Base-by-base conservation (phyloP, 2,888 invertebrate genomes). In the Caenorhabditis sp. region DNA sequence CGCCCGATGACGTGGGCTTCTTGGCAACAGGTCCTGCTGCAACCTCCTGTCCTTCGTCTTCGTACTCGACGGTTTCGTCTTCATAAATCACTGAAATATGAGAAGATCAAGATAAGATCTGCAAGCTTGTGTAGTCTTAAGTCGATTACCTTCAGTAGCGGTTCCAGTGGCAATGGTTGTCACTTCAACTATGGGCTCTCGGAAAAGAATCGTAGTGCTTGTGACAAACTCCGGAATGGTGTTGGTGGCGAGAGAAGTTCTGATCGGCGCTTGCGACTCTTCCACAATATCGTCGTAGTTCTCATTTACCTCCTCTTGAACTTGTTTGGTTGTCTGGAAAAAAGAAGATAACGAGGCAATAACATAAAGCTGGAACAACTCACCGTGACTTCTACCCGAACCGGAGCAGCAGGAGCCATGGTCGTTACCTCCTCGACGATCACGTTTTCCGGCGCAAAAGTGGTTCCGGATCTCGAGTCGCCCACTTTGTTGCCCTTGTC, bases 401-500 rank as follows among this genome's bases (percentile, higher is more conserved):
- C 56, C 13, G 64, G 32, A 35, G 24, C 47, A 35, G 24, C 47
- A 20, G 79, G 61, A 22, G 69, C 68, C 1, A 51, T 40, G 2
- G 72, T 74, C 1, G 76, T 70, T n/a, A n/a, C n/a, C n/a, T n/a
- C n/a, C 15, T 80, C 67, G 28, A 76, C 18, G 24, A 77, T 50
- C 22, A 77, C 72, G 37, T 61, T 64, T 20, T 71, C 69, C 15
- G 82, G 82, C 0, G 82, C 77, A 50, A 64, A 82, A n/a, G 82
- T 82, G 9, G 71, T 55, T 58, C 77, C 77, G 35, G 71, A 62
- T 56, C 72, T 55, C 28, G 82, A 77, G 51, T 82, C 77, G 50
- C 82, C 82, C 5, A 82, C 77, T 37, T 82, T 82, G 13, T 77
- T 72, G 1, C 82, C 82, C 61, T 82, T 77, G 32, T 78, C 77